Evolutionary conservation across 2,113 vertebrate species (phyloP).

Genomic region (Thermophis baileyi): DNA sequence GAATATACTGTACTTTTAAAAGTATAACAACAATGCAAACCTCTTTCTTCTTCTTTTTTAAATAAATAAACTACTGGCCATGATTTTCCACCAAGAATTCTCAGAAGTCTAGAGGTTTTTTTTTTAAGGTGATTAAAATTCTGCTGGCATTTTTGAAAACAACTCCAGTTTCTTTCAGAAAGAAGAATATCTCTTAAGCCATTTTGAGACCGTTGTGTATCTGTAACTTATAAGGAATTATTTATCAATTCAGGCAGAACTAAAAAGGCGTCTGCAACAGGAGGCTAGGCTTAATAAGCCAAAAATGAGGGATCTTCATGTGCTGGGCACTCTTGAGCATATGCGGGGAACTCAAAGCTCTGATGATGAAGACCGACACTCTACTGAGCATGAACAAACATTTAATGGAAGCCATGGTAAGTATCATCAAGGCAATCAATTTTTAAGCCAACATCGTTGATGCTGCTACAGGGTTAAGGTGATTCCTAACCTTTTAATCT

Average conservation of each 20-base stretch:
- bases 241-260: constrained; percentile 68
- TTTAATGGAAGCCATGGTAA: constrained; percentile 55
- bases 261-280: constrained; percentile 61
- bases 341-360: neutral
- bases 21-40: neutral
- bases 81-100: neutral
- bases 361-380: neutral
- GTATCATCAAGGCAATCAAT: neutral
- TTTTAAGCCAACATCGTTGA: neutral
- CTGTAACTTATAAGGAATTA: constrained; percentile 16
- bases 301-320: constrained; percentile 51
- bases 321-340: constrained; percentile 34
- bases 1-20: neutral
- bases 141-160: neutral
- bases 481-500: neutral
- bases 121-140: neutral
- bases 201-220: too few relatives aligned
- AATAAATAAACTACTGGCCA: neutral
- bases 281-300: constrained; percentile 57
- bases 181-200: neutral
- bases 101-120: neutral
- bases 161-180: neutral
- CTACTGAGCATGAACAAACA: constrained; percentile 37
- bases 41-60: neutral
- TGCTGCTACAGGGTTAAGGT: neutral